Conservation (phyloP, 2,888 invertebrate species). For the Perdita meconis region DNA sequence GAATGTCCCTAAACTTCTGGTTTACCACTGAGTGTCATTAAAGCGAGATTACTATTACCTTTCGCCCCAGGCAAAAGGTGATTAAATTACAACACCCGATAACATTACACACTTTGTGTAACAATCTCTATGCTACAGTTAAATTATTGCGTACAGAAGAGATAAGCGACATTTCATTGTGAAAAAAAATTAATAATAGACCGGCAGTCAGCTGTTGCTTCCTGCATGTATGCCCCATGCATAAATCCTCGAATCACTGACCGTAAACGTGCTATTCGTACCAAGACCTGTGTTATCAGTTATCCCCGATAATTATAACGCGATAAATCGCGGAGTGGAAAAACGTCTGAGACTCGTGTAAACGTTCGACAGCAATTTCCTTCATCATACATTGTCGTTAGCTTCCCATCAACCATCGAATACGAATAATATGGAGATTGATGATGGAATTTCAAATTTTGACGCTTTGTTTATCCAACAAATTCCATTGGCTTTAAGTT, state of each 20-base stretch:
- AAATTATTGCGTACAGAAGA: not conserved
- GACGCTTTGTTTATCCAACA: too few species aligned
- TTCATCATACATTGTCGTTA: not conserved
- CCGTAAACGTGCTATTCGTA: constrained; percentile 9
- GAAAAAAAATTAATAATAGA: constrained; percentile 17
- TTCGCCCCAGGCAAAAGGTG: not conserved
- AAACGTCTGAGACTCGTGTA: constrained; percentile 1
- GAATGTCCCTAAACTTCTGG: not conserved
- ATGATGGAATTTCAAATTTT: too few species aligned
- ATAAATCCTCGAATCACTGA: constrained; percentile 28
- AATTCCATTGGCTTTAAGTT: too few species aligned
- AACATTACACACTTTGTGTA: not conserved
- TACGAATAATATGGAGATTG: too few species aligned
- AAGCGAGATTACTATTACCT: not conserved
- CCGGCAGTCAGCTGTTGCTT: not conserved
- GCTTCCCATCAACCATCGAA: too few species aligned
- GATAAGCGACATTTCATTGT: constrained; percentile 1
- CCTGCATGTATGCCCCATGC: not conserved
- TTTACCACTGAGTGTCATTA: not conserved
- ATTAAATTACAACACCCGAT: constrained; percentile 12
- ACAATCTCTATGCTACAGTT: not conserved
- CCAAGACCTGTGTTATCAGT: constrained; percentile 18
- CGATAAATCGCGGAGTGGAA: not conserved
- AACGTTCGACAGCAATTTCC: constrained; percentile 10
- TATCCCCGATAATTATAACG: constrained; percentile 26